A percentile compares a stretch with the other conserved stretches of the same genome.
These are phyloP conservation scores for Falco biarmicus DNA, from an alignment of 2,797 vertebrate species.

Conservation along the genomic window DNA sequence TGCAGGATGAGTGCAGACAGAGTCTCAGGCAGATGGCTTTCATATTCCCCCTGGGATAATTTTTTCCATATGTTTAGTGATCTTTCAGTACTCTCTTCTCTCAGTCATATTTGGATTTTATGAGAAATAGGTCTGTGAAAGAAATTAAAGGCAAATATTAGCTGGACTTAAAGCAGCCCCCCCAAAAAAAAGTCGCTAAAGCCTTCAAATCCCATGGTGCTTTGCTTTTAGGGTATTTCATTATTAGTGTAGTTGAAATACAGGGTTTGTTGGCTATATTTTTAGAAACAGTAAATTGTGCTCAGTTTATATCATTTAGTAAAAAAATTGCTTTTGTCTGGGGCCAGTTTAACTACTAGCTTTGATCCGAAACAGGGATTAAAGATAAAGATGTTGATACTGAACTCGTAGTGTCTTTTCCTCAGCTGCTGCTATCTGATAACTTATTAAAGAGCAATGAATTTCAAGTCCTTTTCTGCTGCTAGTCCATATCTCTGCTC, in stretches of 20 bases:
- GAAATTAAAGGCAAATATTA: conserved; percentile 5
- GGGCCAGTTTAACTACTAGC: not conserved
- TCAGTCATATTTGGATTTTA: not conserved
- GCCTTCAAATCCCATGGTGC: not conserved
- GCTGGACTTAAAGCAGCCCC: not conserved
- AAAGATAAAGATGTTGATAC: not conserved
- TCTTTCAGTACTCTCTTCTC: not conserved
- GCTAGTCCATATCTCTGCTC: not conserved
- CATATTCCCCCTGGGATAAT: not conserved
- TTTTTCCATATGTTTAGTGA: not conserved
- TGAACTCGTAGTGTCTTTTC: not conserved
- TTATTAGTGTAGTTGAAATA: not conserved
- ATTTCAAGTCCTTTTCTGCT: not conserved
- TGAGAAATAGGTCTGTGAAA: not conserved
- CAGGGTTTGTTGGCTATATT: not conserved
- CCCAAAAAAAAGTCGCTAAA: not conserved
- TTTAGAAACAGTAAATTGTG: not conserved
- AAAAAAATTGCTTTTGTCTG: not conserved
- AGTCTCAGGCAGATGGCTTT: not conserved
- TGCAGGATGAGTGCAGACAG: not conserved
- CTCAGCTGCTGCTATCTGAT: not conserved
- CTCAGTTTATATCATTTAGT: not conserved
- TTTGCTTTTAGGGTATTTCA: not conserved
- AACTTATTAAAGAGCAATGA: not conserved
- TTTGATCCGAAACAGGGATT: not conserved